Conservation (phyloP, 1,140 invertebrate genomes). For the Dolichoris vasculosae region DNA sequence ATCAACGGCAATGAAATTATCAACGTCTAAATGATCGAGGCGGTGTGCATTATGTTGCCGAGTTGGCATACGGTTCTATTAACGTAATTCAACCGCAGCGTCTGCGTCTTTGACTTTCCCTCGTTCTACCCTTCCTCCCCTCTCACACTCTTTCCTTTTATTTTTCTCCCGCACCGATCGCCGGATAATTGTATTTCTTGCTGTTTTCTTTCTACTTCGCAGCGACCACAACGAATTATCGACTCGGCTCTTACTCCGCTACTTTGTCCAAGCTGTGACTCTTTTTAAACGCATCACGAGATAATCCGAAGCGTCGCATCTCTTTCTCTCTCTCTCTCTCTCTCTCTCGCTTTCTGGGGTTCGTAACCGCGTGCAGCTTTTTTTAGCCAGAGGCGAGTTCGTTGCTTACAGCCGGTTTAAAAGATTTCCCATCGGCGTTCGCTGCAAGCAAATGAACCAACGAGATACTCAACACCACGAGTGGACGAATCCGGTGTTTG, state of each 20-base stretch:
- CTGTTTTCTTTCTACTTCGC: background rate
- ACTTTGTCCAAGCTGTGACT: background rate
- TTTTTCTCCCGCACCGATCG: background rate
- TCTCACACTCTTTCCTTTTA: background rate
- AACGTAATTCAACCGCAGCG: constrained; percentile 36
- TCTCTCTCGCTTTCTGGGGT: background rate
- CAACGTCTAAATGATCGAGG: constrained; percentile 37
- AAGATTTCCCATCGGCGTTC: constrained; percentile 4
- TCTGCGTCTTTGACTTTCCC: background rate
- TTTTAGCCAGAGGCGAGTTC: background rate
- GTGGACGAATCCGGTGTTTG: background rate
- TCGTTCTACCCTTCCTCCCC: background rate
- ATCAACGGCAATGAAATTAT: constrained; percentile 55
- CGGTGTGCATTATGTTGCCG: constrained; percentile 34
- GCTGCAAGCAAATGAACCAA: background rate
- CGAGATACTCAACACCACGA: background rate
- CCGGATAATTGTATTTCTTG: constrained; percentile 2
- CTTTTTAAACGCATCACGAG: constrained; percentile 6
- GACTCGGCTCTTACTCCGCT: background rate
- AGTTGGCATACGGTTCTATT: constrained; percentile 52
- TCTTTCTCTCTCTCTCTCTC: background rate
- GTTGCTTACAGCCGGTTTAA: background rate
- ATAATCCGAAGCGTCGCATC: background rate
- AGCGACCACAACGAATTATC: background rate
- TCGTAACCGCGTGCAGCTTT: background rate